Evolutionary conservation across 2,888 invertebrate species (phyloP), one percentile per base, ranked within the genome.

Genomic region (Lycocerus yunnanus): DNA sequence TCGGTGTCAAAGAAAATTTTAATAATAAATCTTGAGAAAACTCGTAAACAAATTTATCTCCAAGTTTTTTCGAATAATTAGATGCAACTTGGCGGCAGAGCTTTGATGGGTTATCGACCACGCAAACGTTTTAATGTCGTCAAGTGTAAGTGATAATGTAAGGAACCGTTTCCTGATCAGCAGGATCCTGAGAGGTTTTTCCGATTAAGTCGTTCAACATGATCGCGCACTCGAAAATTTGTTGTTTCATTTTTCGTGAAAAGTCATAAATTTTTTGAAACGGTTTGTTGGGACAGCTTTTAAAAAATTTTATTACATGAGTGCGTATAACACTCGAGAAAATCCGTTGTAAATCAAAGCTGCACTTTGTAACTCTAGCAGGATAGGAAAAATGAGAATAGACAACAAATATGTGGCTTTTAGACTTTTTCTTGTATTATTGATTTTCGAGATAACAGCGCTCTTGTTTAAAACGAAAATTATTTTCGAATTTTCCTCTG

Each of bases 131-230:
- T 43, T 43, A 43, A 43, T 43, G 43, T 43, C 43, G 43, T 27
- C 27, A 13, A 13, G 27, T 27, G 27, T 27, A n/a, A 27, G 27
- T 43, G n/a, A 43, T 43, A 43, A 43, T 43, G 43, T 43, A n/a
- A 43, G 43, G 43, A 43, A n/a, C n/a, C 2, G 43, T 13, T 43
- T 43, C 43, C 6, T 14, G 21, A 69, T 61, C 73, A 66, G 69
- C 73, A 69, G 70, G 74, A 69, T 68, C 21, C 66, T 74, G 63
- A 74, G 61, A 74, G 74, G 70, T 61, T 74, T 74, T 69, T 69
- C 59, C 66, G 66, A 66, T 68, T 65, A 72, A 43, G 43, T 43
- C 43, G 43, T 69, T 18, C 43, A 1, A 43, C 43, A 43, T 43
- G 43, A 43, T n/a, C 43, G 43, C 43, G 43, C 43, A 43, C 43